Percentiles rank a stretch among this genome's conserved stretches.
Conservation (phyloP, 2,797 vertebrate species). For the Cygnus olor region DNA sequence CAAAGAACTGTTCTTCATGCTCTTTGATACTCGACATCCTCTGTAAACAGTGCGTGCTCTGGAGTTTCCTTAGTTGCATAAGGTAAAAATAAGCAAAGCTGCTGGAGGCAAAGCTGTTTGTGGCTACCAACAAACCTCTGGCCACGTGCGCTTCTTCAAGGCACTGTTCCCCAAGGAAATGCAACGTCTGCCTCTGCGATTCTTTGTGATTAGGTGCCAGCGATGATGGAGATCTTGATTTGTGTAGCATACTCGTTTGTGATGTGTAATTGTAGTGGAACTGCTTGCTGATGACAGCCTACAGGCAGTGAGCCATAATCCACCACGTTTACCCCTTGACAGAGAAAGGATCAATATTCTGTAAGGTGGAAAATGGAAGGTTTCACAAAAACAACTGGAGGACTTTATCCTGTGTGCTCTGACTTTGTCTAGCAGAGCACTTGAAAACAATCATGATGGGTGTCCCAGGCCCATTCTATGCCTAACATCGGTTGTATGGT, state of each 20-base stretch:
- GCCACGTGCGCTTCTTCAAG: background rate
- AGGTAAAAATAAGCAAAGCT: background rate
- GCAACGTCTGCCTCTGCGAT: background rate
- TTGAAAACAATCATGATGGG: background rate
- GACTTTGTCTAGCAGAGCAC: background rate
- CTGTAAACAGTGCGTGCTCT: background rate
- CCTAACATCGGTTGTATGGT: background rate
- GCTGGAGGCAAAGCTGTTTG: slow-evolving; percentile 4
- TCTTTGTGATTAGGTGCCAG: background rate
- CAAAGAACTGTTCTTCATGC: background rate
- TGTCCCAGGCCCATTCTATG: background rate
- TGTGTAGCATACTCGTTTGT: background rate
- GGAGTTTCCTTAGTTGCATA: background rate
- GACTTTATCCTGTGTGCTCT: background rate
- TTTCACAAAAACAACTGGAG: background rate
- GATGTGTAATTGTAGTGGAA: background rate
- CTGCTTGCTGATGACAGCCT: background rate
- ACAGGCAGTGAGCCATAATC: background rate
- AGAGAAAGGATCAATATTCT: background rate
- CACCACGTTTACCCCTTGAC: background rate
- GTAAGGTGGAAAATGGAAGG: background rate
- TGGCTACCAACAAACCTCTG: background rate
- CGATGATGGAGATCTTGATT: background rate
- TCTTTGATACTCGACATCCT: background rate
- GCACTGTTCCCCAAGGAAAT: background rate